phyloP scores from a whole-genome alignment of 2,888 invertebrate genomes.

The Aromia moschata region DNA sequence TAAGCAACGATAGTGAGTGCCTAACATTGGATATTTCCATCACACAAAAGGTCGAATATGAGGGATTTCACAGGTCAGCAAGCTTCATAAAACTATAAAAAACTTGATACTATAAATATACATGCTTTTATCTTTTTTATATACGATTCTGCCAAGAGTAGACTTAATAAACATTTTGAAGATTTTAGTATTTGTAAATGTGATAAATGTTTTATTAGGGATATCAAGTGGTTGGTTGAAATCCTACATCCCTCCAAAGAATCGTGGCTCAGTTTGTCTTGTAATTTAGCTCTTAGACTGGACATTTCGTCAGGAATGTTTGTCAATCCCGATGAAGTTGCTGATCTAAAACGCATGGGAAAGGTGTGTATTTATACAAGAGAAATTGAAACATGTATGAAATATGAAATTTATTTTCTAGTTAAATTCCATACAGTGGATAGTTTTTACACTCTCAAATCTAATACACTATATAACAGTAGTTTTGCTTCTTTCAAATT shows the following conservation, averaged over 20 bases:
- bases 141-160: no score
- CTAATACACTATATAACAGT: no score
- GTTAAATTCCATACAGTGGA: no score
- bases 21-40: slow-evolving; percentile 55
- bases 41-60: slow-evolving; percentile 62
- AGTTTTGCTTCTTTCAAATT: no score
- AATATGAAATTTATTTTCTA: no score
- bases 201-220: no score
- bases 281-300: slow-evolving; percentile 56
- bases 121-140: no score
- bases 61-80: slow-evolving; percentile 64
- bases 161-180: no score
- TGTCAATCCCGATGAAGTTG: slow-evolving; percentile 63
- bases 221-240: slow-evolving; percentile 61
- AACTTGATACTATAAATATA: no score
- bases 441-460: no score
- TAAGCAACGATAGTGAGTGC: slow-evolving; percentile 42
- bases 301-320: slow-evolving; percentile 59
- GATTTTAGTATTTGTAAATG: no score
- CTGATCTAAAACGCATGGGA: slow-evolving; percentile 57
- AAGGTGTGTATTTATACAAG: slow-evolving; percentile 43
- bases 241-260: slow-evolving; percentile 46
- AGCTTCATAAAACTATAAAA: not conserved
- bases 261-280: slow-evolving; percentile 49
- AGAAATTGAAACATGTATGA: no score